These are phyloP conservation scores for Sebastiscus albofasciatus DNA, from an alignment of 2,797 vertebrate genomes.

Conservation along the genomic window DNA sequence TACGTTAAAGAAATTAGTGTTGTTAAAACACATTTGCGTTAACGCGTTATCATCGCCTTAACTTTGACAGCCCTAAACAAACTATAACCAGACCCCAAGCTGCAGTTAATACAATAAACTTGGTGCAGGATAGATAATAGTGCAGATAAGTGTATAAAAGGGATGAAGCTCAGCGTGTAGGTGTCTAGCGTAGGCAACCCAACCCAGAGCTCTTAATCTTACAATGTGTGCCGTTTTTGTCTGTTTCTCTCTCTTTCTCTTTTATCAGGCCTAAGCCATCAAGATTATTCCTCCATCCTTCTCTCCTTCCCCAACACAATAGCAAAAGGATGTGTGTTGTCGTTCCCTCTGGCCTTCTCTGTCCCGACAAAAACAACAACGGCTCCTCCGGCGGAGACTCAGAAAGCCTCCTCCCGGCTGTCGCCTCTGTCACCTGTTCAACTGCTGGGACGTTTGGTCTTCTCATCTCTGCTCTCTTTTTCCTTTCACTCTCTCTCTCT, in stretches of 20 bases:
- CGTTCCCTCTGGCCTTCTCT: slow-evolving; percentile 83
- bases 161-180: background rate
- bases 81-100: background rate
- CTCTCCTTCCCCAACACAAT: slow-evolving; percentile 82
- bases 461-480: slow-evolving; percentile 46
- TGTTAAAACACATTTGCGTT: too few relatives aligned
- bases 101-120: background rate
- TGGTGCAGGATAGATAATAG: background rate
- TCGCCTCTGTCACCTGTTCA: slow-evolving; percentile 68
- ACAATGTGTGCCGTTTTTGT: slow-evolving; percentile 75
- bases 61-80: too few relatives aligned
- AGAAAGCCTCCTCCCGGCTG: slow-evolving; percentile 61
- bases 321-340: slow-evolving; percentile 87
- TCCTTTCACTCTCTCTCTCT: slow-evolving; percentile 8
- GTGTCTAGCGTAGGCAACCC: slow-evolving; percentile 44
- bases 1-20: too few relatives aligned
- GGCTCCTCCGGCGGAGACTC: slow-evolving; percentile 75
- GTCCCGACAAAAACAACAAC: slow-evolving; percentile 72
- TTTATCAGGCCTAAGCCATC: slow-evolving; percentile 87
- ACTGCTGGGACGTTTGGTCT: slow-evolving; percentile 78
- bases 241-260: slow-evolving; percentile 75
- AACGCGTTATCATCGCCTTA: accelerated
- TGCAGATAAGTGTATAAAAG: background rate
- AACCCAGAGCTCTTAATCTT: slow-evolving; percentile 70
- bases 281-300: slow-evolving; percentile 85